Evolutionary conservation across 2,797 vertebrate genomes (phyloP).

Genomic region (Zenarchopterus dispar): DNA sequence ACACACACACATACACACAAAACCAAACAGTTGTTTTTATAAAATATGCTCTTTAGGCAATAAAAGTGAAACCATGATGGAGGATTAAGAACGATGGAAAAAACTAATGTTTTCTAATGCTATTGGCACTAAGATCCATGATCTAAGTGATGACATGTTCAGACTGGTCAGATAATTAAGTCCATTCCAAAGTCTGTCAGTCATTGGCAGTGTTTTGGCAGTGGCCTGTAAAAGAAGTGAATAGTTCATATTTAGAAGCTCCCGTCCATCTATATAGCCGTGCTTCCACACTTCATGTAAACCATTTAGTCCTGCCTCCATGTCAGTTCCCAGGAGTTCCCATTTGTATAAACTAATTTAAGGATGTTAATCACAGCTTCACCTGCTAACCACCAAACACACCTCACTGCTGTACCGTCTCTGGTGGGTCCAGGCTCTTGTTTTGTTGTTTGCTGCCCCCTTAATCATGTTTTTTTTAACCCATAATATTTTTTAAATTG

Average conservation of each 20-base stretch:
- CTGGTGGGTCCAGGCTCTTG: slow-evolving; percentile 36
- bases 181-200: slow-evolving; percentile 17
- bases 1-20: no score
- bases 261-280: slow-evolving; percentile 6
- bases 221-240: slow-evolving; percentile 32
- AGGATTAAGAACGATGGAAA: neutral
- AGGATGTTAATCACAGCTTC: slow-evolving; percentile 59
- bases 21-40: no score
- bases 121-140: slow-evolving; percentile 1
- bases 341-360: slow-evolving; percentile 64
- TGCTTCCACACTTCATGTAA: slow-evolving; percentile 49
- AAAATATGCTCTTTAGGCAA: no score
- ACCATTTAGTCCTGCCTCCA: slow-evolving; percentile 25
- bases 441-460: slow-evolving; percentile 46
- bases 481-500: slow-evolving; percentile 40
- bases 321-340: slow-evolving; percentile 25
- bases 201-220: slow-evolving; percentile 17
- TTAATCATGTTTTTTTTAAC: slow-evolving; percentile 39
- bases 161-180: slow-evolving; percentile 29
- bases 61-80: no score
- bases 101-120: slow-evolving; percentile 4
- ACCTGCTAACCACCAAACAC: slow-evolving; percentile 69
- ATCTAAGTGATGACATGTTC: slow-evolving; percentile 16
- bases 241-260: slow-evolving; percentile 14
- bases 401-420: slow-evolving; percentile 11